Evolutionary conservation across 2,113 vertebrate genomes (phyloP), one percentile per base, ranked within the genome.

Genomic region (Capreolus pygargus): DNA sequence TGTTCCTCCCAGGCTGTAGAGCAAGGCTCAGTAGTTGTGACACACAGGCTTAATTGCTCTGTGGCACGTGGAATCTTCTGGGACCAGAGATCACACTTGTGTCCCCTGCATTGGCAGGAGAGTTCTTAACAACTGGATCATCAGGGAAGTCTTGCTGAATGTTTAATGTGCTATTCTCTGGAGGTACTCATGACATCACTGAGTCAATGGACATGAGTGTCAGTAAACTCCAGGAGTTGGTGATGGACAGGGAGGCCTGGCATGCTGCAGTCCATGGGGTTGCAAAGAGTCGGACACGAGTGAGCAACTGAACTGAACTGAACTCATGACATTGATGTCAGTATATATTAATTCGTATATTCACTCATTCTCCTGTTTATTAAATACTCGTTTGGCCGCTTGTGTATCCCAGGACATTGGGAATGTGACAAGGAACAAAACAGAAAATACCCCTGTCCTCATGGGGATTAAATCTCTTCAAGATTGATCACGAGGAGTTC

Each of bases 231-330:
- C 9, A 1, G 5, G 5, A 39, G 67, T 21, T 70, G 67, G 19
- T 36, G 19, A 70, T 12, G 67, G 67, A 70, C 67, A 70, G 67
- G n/a, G n/a, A 70, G 67, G 19, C n/a, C 67, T 39, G n/a, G 10
- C 5, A 10, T 23, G n/a, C 19, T 70, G 17, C n/a, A 36, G n/a
- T 70, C 64, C n/a, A 70, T 36, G n/a, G 64, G 17, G n/a, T 70
- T 0, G 0, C 67, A 70, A 70, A 70, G 10, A 12, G n/a, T 23
- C 6, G n/a, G 19, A 70, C n/a, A 39, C 0, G 9, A 70, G 19
- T 23, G n/a, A 23, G 67, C 2, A 2, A 36, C 33, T 21, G 61
- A n/a, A 67, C 61, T 64, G 61, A 67, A n/a, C 64, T 36, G n/a
- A 70, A 52, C 81, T 81, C 55, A 43, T 74, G 82, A 74, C 23